Evolutionary conservation across 2,113 vertebrate genomes (phyloP).

Genomic region (Rhinoderma darwinii): DNA sequence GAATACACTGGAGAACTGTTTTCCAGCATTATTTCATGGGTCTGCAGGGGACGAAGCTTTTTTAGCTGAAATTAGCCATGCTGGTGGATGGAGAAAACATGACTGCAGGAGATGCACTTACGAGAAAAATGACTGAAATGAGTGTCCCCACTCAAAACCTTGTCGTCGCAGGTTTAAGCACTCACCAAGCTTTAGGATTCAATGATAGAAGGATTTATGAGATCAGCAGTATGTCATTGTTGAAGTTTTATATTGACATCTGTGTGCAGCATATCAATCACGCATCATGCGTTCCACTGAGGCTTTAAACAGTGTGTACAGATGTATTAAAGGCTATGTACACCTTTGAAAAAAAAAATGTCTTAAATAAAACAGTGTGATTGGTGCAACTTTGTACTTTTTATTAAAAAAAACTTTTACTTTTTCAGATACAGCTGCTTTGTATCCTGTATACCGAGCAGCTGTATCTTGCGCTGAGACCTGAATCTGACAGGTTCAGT

Average conservation of each 20-base stretch:
- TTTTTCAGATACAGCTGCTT: too few relatives aligned
- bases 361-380: too few relatives aligned
- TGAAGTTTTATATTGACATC: slow-evolving; percentile 2
- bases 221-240: slow-evolving; percentile 18
- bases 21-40: slow-evolving; percentile 31
- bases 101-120: slow-evolving; percentile 3
- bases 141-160: neutral
- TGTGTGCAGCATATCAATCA: neutral
- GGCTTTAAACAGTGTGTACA: neutral
- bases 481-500: too few relatives aligned
- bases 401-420: too few relatives aligned
- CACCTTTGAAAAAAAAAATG: too few relatives aligned
- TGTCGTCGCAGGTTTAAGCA: slow-evolving; percentile 17
- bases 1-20: neutral
- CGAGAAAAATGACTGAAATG: neutral
- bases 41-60: slow-evolving; percentile 5
- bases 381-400: too few relatives aligned
- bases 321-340: too few relatives aligned
- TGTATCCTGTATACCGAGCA: too few relatives aligned
- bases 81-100: slow-evolving; percentile 14
- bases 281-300: neutral
- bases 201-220: neutral
- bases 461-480: too few relatives aligned
- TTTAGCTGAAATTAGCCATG: slow-evolving; percentile 35
- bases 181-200: neutral